Conservation (phyloP, 1,140 invertebrate species). For the Drosophila bocki region DNA sequence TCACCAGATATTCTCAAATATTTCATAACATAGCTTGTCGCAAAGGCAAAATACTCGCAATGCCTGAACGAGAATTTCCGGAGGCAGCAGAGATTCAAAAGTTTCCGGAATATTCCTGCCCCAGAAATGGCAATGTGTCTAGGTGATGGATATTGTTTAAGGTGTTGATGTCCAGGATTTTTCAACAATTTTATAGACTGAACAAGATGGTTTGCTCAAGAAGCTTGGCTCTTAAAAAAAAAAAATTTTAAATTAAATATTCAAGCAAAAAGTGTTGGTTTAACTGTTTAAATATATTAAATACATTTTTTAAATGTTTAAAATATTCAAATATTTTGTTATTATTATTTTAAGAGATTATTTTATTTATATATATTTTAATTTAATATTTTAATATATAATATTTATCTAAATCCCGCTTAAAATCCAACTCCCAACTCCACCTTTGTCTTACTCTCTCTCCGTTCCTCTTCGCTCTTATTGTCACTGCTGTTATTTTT, state of each 20-base stretch:
- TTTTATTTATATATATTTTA: no score
- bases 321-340: no score
- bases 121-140: not conserved
- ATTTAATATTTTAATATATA: no score
- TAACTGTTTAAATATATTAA: no score
- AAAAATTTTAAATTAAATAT: no score
- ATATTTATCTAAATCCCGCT: not conserved
- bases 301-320: no score
- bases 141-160: not conserved
- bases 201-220: no score
- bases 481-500: conserved; percentile 2
- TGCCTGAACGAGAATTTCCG: not conserved
- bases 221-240: no score
- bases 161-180: not conserved
- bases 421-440: not conserved
- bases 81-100: conserved; percentile 5
- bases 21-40: conserved; percentile 17
- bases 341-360: no score
- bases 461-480: not conserved
- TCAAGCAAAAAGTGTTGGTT: no score
- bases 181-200: not conserved
- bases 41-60: conserved; percentile 13
- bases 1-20: conserved; percentile 1
- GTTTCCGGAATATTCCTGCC: conserved; percentile 9
- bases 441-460: not conserved